Evolutionary conservation across 2,113 vertebrate species (phyloP).

Genomic region (zebrafish (Danio rerio)): DNA sequence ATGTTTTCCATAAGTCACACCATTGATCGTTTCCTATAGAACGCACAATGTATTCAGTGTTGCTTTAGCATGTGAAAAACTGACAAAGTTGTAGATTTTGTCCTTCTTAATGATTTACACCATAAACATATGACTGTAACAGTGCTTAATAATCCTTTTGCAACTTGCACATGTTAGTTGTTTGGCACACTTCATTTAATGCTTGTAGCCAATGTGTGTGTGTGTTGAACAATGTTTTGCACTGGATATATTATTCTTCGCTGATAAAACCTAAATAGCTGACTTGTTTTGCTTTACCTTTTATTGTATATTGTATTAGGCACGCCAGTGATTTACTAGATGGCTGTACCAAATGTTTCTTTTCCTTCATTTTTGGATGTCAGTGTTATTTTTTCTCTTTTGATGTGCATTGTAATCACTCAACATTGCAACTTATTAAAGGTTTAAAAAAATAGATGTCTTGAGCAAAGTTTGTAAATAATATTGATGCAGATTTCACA

Average conservation of each 20-base stretch:
- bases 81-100: neutral
- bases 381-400: slow-evolving; percentile 42
- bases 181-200: slow-evolving; percentile 21
- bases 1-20: neutral
- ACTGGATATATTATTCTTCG: slow-evolving; percentile 26
- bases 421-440: slow-evolving; percentile 45
- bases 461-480: neutral
- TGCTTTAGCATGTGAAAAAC: slow-evolving; percentile 26
- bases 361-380: neutral
- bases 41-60: slow-evolving; percentile 10
- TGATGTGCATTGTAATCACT: slow-evolving; percentile 56
- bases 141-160: slow-evolving; percentile 51
- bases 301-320: neutral
- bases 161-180: slow-evolving; percentile 49
- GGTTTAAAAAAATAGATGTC: slow-evolving; percentile 28
- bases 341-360: neutral
- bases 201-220: slow-evolving; percentile 18
- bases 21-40: slow-evolving; percentile 11
- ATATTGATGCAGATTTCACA: no score
- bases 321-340: neutral
- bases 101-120: neutral
- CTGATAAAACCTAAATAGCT: slow-evolving; percentile 13
- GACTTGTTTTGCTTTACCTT: neutral
- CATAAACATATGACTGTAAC: slow-evolving; percentile 17
- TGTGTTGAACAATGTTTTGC: slow-evolving; percentile 35